These are phyloP conservation scores for Cyaniris semiargus DNA, from an alignment of 2,888 invertebrate genomes.

Conservation along the genomic window DNA sequence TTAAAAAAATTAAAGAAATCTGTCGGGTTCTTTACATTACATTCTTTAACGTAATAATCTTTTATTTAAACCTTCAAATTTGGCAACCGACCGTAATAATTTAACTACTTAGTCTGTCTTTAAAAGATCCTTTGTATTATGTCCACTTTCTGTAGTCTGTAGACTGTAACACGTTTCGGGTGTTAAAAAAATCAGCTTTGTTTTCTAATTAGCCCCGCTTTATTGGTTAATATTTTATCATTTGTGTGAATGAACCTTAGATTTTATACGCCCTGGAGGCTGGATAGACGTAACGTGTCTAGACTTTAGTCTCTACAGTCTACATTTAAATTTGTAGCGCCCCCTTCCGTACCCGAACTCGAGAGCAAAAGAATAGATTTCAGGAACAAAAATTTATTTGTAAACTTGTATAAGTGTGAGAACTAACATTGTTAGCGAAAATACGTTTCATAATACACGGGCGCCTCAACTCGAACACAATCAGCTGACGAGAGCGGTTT, in stretches of 20 bases:
- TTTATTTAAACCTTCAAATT: slow-evolving; percentile 15
- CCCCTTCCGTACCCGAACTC: background rate
- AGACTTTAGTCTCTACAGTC: background rate
- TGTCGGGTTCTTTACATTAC: slow-evolving; percentile 6
- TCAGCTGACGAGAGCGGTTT: slow-evolving; percentile 49
- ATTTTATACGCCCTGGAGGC: background rate
- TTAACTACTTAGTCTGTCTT: slow-evolving; percentile 10
- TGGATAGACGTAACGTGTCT: background rate
- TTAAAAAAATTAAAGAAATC: background rate
- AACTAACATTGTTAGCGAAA: slow-evolving; percentile 32
- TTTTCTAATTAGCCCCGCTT: background rate
- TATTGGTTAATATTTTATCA: too few species aligned
- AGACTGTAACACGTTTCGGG: background rate
- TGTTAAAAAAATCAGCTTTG: background rate
- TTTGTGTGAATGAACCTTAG: too few species aligned
- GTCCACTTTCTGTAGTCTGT: slow-evolving; percentile 5
- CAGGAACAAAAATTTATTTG: slow-evolving; percentile 7
- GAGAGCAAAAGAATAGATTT: background rate
- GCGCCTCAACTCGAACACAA: slow-evolving; percentile 48
- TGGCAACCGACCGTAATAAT: slow-evolving; percentile 12
- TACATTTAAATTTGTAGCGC: background rate
- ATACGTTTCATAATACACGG: slow-evolving; percentile 42
- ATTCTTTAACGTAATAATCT: slow-evolving; percentile 9
- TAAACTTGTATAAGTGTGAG: slow-evolving; percentile 15
- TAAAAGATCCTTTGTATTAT: background rate